Evolutionary conservation across 2,888 invertebrate species (phyloP), one percentile per base, ranked within the genome.

Genomic region (Morpho helenor): DNA sequence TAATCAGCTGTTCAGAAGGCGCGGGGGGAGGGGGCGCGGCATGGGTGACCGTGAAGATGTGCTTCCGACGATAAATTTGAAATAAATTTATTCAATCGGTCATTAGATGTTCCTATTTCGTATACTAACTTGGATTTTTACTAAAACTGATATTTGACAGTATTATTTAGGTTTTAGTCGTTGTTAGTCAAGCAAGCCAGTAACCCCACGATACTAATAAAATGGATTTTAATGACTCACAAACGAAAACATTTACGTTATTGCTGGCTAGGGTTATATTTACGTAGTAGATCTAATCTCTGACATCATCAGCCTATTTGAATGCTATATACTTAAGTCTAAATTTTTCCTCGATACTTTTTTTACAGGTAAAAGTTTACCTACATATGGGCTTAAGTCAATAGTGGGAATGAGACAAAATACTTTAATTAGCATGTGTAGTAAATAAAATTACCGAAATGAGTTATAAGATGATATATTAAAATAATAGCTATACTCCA

Each of bases 1-100:
- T 88, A 88, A 90, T 91, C 91, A 91, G 91, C 91, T 91, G 91
- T 91, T 90, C 77, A 73, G 66, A 76, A 77, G 77, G 76, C 60
- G 79, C 72, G 81, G 80, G 77, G 77, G 75, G 77, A 71, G 71
- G 74, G 73, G 71, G 66, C 65, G 84, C 76, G 77, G 80, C 76
- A 76, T 80, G 77, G 75, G 74, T 87, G 87, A 84, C 85, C 87
- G 82, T 87, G 87, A 84, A 82, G 79, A 68, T 71, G 69, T 78
- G 70, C 73, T 77, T 80, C 74, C 77, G 76, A 80, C 75, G 75
- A 73, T 75, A 59, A 65, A 62, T 64, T 65, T 63, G 51, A 65
- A 57, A 61, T 57, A 55, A 55, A 46, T 41, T 51, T 56, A 50
- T 47, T 50, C 44, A 31, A 43, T 23, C 31, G 42, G 10, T 52